These are phyloP conservation scores for Bagarius yarrelli DNA, from an alignment of 2,113 vertebrate species.

Conservation along the genomic window DNA sequence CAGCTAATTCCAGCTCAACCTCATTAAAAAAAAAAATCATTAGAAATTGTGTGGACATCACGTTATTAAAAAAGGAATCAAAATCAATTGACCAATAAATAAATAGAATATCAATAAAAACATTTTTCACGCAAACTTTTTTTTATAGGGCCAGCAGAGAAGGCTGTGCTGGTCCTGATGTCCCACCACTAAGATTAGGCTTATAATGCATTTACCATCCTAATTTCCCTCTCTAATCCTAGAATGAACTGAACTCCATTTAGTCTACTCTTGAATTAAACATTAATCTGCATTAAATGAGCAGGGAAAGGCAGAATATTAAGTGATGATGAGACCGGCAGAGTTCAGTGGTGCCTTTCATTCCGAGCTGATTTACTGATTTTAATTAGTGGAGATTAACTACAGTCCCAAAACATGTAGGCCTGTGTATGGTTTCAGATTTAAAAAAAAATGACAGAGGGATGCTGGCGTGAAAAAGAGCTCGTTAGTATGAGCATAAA, in stretches of 20 bases:
- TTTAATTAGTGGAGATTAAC: constrained; percentile 44
- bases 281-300: background rate
- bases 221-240: too few species aligned
- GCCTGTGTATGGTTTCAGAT: constrained; percentile 9
- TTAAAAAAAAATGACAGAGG: constrained; percentile 30
- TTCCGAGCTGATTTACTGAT: constrained; percentile 11
- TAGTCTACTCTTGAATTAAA: background rate
- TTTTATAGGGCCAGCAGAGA: too few species aligned
- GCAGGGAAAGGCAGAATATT: background rate
- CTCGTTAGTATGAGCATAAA: constrained; percentile 16
- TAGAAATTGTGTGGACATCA: too few species aligned
- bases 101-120: too few species aligned
- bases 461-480: constrained; percentile 5
- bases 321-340: background rate
- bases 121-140: too few species aligned
- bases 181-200: too few species aligned
- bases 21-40: too few species aligned
- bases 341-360: constrained; percentile 21
- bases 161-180: too few species aligned
- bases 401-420: constrained; percentile 7
- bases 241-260: constrained; percentile 4
- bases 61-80: too few species aligned
- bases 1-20: too few species aligned
- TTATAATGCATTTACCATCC: too few species aligned
- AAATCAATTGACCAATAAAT: too few species aligned